Evolutionary conservation across 2,797 vertebrate species (phyloP), one percentile per base, ranked within the genome.

Genomic region (Pantherophis alleghaniensis): DNA sequence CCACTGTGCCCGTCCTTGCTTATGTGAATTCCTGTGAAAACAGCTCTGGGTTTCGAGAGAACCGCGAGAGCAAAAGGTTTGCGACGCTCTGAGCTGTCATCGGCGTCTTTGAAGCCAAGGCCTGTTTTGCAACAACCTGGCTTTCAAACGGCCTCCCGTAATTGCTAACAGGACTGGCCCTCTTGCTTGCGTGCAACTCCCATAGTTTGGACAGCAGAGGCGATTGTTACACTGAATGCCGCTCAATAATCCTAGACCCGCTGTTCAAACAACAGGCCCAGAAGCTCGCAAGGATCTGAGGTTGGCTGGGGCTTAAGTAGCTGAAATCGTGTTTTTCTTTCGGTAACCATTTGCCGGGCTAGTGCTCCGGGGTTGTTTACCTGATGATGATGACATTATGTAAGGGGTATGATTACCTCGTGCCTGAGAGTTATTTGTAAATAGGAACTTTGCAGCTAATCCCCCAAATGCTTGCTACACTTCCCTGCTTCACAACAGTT

Each of bases 1-100:
- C 95, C 96, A 96, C 96, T 92, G 94, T 95, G 94, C 97, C 97
- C 97, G 93, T 96, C 89, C 88, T 91, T 93, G 96, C 91, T 89
- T 89, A 93, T 92, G 2, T 11, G 93, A 94, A 96, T 94, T 94
- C 42, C 59, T 95, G 92, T 94, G 94, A 95, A 97, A 97, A 96
- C 94, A 96, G 91, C 1, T 55, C 93, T 96, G 96, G 96, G 53
- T 87, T 59, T 93, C 47, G 60, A 86, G 63, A 93, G 87, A 57
- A 94, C 87, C 66, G 89, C 61, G 55, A 94, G 90, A 87, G 90
- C 87, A 95, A 66, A 66, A 96, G 83, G 28, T 95, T 97, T 95
- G 63, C 74, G 10, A 24, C 22, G 74, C 42, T 47, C 94, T 89
- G 59, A 7, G 89, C 93, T 96, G 92, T 61, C 94, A 61, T 32